phyloP scores from a whole-genome alignment of 2,888 invertebrate species.

The Chrysotoxum bicinctum region DNA sequence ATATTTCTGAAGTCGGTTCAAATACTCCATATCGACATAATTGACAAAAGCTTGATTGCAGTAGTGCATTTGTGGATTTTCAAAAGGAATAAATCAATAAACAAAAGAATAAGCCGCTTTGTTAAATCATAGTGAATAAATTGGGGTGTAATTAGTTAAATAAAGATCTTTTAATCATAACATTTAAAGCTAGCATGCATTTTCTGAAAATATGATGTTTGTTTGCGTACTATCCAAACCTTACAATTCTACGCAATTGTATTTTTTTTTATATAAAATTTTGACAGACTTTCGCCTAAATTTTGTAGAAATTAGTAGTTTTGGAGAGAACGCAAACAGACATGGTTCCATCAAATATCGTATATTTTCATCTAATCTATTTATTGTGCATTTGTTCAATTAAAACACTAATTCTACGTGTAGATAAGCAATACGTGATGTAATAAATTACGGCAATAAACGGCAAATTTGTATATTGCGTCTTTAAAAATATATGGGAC shows the following conservation, averaged over 20 bases:
- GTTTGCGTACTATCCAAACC: no score
- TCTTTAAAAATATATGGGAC: constrained; percentile 7
- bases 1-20: no score
- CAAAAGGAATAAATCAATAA: no score
- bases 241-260: no score
- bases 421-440: constrained; percentile 4
- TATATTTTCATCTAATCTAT: not conserved
- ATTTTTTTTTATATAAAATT: no score
- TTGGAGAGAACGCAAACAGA: no score
- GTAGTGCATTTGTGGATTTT: no score
- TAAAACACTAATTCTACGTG: not conserved
- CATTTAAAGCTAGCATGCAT: not conserved
- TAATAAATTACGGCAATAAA: constrained; percentile 61
- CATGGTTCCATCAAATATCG: not conserved
- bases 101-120: no score
- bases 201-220: not conserved
- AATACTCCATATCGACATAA: no score
- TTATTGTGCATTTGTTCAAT: constrained; percentile 39
- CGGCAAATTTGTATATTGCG: constrained; percentile 63
- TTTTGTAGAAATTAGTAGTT: no score
- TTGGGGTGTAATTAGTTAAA: not conserved
- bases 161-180: not conserved
- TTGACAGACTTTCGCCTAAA: no score
- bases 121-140: not conserved
- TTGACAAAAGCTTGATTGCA: no score